These are phyloP conservation scores for Apoda limacodes DNA, from an alignment of 2,888 invertebrate species.

Conservation along the genomic window DNA sequence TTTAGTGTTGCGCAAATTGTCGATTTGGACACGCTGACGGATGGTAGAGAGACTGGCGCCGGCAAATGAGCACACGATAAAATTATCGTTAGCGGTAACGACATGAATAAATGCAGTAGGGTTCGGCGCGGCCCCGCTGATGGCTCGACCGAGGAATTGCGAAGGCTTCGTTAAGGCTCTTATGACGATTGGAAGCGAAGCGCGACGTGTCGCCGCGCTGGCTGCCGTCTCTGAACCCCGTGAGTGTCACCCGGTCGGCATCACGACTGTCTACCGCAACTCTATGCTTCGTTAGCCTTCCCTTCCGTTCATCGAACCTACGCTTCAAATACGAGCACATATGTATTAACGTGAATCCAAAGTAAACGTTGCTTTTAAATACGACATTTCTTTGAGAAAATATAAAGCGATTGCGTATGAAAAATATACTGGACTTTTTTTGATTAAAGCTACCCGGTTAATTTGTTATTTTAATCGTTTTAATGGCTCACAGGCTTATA, in stretches of 20 bases:
- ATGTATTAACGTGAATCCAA: too few relatives aligned
- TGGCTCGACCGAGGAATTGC: slow-evolving; percentile 18
- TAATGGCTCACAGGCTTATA: too few relatives aligned
- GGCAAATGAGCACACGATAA: slow-evolving; percentile 71
- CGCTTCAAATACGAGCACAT: too few relatives aligned
- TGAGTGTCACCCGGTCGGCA: too few relatives aligned
- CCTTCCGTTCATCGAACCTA: slow-evolving; percentile 2
- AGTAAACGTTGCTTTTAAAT: too few relatives aligned
- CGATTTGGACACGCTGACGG: slow-evolving; percentile 64
- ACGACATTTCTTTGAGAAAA: too few relatives aligned
- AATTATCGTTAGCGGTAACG: slow-evolving; percentile 72
- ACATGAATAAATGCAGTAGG: slow-evolving; percentile 72
- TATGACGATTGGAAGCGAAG: slow-evolving; percentile 34
- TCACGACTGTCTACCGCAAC: slow-evolving; percentile 12
- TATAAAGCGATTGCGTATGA: too few relatives aligned
- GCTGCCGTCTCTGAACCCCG: too few relatives aligned
- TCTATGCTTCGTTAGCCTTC: slow-evolving; percentile 7
- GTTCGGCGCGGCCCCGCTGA: slow-evolving; percentile 37
- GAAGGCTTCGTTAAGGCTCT: slow-evolving; percentile 53
- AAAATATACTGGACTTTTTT: too few relatives aligned
- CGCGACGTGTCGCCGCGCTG: slow-evolving; percentile 16
- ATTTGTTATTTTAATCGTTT: too few relatives aligned
- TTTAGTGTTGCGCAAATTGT: slow-evolving; percentile 66
- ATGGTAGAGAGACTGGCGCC: slow-evolving; percentile 64
- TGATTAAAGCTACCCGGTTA: too few relatives aligned